Evolutionary conservation across 2,797 vertebrate species (phyloP).

Genomic region (Gymnocypris eckloni): DNA sequence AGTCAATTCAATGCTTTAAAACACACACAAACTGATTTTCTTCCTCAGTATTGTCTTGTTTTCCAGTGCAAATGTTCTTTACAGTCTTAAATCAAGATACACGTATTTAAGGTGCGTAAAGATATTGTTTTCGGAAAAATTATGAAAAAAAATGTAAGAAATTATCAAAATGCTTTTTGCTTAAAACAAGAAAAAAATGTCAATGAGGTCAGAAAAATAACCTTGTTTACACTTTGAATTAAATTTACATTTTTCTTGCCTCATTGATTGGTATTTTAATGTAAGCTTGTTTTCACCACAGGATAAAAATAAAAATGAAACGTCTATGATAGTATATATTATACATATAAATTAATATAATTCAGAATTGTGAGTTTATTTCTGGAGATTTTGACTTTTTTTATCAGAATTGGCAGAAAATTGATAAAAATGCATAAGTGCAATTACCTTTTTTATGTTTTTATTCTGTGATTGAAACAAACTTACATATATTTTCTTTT

Average conservation of each 20-base stretch:
- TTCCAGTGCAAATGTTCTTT: neutral
- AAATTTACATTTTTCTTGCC: neutral
- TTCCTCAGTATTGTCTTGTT: neutral
- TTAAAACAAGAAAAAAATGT: neutral
- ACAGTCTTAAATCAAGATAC: neutral
- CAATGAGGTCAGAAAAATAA: neutral
- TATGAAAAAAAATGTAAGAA: neutral
- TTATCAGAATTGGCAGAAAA: neutral
- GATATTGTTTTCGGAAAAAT: neutral
- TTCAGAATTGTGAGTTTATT: neutral
- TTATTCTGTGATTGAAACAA: neutral
- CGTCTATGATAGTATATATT: neutral
- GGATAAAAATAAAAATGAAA: neutral
- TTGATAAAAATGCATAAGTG: neutral
- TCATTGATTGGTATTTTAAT: neutral
- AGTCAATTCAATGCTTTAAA: neutral
- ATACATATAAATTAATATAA: neutral
- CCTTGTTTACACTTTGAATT: neutral
- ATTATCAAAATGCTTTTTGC: neutral
- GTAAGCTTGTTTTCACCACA: neutral
- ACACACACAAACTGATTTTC: neutral
- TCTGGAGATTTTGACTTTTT: neutral
- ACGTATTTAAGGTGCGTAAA: neutral
- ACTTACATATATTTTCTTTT: neutral
- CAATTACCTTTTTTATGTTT: neutral